Evolutionary conservation across 1,140 invertebrate genomes (phyloP), one percentile per base, ranked within the genome.

Genomic region (Drosophila punjabiensis): DNA sequence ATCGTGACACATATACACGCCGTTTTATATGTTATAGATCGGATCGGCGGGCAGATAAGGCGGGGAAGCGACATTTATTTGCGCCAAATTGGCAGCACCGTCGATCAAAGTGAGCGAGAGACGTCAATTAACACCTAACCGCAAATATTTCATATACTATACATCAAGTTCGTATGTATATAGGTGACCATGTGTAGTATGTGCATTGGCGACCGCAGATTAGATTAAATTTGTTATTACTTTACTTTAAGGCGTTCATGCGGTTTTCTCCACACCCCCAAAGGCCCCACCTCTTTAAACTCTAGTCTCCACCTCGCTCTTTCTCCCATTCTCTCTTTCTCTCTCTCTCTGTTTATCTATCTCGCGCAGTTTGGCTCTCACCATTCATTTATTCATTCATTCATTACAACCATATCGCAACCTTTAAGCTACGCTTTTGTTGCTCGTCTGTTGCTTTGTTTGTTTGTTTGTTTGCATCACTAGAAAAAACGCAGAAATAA

Each of bases 211-310:
- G 78, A 83, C 81, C 67, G 62, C 85, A 89, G 84, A 89, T 88
- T 88, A 88, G 84, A 88, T 88, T 88, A 88, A 85, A 85, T 85
- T 79, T 81, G 81, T 88, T 81, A 78, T 88, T 88, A 89, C 85
- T 88, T 84, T 64, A 84, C 85, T 89, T 79, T 48, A 88, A 88
- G 81, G 74, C 81, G 71, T 68, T 81, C 68, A 63, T 52, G 75
- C 35, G 28, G 63, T 75, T 43, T 53, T 63, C 55, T 56, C 48
- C 52, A 58, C 30, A 14, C 52, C 16, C 24, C 55, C 14, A 39
- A 56, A 24, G 37, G 68, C 60, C 69, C 61, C 66, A 61, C 79
- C 82, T 71, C 81, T 63, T 33, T 16, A 14, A 35, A 39, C 61
- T 66, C 13, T 8, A 32, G 67, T 71, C 35, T 50, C 37, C 41